Conservation (phyloP, 2,113 vertebrate species). For the Antigone vipio region DNA sequence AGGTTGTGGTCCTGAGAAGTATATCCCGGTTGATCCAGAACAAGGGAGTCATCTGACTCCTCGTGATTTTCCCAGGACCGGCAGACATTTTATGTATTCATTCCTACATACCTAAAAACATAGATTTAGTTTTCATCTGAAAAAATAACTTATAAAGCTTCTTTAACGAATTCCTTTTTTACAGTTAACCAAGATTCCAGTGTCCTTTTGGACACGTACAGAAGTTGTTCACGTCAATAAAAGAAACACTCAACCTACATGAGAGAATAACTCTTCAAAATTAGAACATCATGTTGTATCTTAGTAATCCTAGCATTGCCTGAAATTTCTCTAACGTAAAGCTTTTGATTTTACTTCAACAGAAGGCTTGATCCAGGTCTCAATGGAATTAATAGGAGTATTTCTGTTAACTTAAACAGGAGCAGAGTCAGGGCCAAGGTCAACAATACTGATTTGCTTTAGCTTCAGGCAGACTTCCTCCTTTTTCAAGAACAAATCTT, state of each 20-base stretch:
- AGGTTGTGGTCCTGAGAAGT: background rate
- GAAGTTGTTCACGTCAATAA: background rate
- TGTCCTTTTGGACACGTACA: background rate
- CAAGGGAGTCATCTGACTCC: background rate
- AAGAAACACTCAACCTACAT: background rate
- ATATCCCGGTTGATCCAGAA: background rate
- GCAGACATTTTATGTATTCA: background rate
- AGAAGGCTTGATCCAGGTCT: background rate
- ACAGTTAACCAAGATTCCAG: background rate
- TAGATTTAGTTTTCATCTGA: background rate
- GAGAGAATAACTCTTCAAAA: background rate
- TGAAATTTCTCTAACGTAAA: background rate
- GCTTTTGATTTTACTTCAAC: background rate
- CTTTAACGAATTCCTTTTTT: background rate
- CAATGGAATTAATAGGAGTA: background rate
- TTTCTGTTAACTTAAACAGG: background rate
- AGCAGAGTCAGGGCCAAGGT: conserved; percentile 4
- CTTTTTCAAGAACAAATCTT: background rate
- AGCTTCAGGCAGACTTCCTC: conserved; percentile 19
- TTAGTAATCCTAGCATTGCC: background rate
- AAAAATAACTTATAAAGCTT: background rate
- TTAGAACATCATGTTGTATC: background rate
- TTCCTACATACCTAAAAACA: background rate
- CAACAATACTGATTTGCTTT: conserved; percentile 30
- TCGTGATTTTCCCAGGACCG: background rate